These are phyloP conservation scores for Vulpes lagopus DNA, from an alignment of 2,113 vertebrate species.

Conservation along the genomic window DNA sequence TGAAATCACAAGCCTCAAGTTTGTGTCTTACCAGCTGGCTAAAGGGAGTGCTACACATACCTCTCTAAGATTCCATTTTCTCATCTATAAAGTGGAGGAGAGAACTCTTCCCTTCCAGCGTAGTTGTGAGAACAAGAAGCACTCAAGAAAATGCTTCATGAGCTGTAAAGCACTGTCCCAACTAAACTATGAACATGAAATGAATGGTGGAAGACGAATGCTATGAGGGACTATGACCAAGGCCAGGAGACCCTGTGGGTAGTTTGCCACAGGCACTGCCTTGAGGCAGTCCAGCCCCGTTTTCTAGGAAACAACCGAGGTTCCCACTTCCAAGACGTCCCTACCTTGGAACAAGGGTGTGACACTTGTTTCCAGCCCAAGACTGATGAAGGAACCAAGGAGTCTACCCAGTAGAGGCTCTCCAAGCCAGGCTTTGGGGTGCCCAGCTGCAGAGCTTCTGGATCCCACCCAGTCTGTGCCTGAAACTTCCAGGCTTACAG, in stretches of 20 bases:
- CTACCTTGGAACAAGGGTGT: neutral
- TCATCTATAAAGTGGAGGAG: conserved; percentile 7
- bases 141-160: neutral
- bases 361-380: neutral
- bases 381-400: neutral
- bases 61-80: neutral
- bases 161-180: neutral
- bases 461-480: neutral
- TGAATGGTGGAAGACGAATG: accelerated
- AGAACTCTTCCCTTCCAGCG: neutral
- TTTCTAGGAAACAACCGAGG: conserved; percentile 31
- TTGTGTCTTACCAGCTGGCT: conserved; percentile 1
- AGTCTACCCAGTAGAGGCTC: neutral
- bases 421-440: neutral
- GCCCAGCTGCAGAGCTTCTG: neutral
- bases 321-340: neutral
- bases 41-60: neutral
- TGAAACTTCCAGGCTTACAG: conserved; percentile 21
- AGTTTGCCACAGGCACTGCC: neutral
- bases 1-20: conserved; percentile 27
- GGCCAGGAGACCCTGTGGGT: neutral
- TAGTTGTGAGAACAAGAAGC: neutral
- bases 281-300: neutral
- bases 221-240: accelerated
- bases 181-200: neutral